Percentiles rank a stretch among this genome's conserved stretches.
Conservation (phyloP, 2,797 vertebrate genomes). For the Chanos chanos region DNA sequence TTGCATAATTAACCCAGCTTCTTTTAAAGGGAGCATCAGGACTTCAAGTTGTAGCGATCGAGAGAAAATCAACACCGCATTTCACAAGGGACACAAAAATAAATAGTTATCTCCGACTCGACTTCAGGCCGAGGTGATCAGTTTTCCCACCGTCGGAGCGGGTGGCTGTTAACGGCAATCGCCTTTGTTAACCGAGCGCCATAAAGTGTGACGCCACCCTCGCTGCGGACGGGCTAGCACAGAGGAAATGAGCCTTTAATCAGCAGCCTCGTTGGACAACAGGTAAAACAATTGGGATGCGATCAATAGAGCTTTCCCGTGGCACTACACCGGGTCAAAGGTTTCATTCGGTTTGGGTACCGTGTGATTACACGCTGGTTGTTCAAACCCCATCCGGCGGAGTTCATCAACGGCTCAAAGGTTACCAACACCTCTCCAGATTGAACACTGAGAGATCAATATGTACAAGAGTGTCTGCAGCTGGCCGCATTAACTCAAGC, state of each 20-base stretch:
- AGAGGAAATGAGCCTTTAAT: constrained; percentile 15
- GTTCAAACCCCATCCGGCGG: neutral
- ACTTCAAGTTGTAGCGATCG: too few relatives aligned
- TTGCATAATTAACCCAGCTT: too few relatives aligned
- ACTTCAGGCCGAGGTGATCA: too few relatives aligned
- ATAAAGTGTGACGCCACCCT: too few relatives aligned
- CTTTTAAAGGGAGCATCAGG: too few relatives aligned
- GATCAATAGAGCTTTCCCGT: constrained; percentile 13
- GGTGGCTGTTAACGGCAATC: too few relatives aligned
- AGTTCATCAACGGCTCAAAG: constrained; percentile 17
- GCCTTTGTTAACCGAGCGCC: too few relatives aligned
- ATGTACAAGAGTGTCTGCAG: neutral
- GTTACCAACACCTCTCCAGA: constrained; percentile 19
- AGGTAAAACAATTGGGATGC: constrained; percentile 4
- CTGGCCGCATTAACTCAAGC: neutral
- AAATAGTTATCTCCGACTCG: too few relatives aligned
- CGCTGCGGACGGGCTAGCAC: neutral
- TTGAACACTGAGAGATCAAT: constrained; percentile 23
- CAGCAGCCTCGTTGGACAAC: neutral
- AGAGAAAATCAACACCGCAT: too few relatives aligned
- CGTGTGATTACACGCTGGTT: neutral
- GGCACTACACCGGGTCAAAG: constrained; percentile 19
- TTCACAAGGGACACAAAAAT: too few relatives aligned
- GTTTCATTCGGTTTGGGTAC: constrained; percentile 5
- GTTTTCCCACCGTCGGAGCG: too few relatives aligned